A percentile compares a stretch with the other conserved stretches of the same genome.
Conservation (phyloP, 2,113 vertebrate genomes). For the Falcunculus frontatus region DNA sequence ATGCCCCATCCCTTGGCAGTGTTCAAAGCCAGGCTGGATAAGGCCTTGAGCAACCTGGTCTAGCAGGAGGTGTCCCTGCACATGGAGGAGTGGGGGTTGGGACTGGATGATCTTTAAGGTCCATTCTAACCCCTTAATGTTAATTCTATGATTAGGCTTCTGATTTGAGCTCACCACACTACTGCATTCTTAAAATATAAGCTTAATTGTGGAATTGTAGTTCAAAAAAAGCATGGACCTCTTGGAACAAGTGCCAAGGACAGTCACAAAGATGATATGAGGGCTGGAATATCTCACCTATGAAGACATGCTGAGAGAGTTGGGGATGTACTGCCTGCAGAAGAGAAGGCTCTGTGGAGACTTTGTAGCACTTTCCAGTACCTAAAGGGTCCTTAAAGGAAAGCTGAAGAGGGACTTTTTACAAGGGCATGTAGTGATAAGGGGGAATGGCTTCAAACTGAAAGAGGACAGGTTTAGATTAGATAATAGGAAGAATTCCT, state of each 20-base stretch:
- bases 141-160: background rate
- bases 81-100: background rate
- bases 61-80: background rate
- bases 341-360: background rate
- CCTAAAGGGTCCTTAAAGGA: background rate
- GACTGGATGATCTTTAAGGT: background rate
- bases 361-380: background rate
- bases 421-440: background rate
- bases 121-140: background rate
- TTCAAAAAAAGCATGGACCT: background rate
- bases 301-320: background rate
- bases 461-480: background rate
- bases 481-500: background rate
- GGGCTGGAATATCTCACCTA: background rate
- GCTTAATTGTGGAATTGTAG: background rate
- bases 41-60: background rate
- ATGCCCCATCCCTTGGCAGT: background rate
- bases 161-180: background rate
- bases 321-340: background rate
- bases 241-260: background rate
- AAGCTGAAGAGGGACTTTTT: background rate
- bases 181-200: background rate
- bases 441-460: background rate
- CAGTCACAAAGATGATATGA: background rate
- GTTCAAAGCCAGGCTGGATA: background rate